Base-by-base conservation (phyloP, 1,140 invertebrate genomes). In the Brachystomella parvula region DNA sequence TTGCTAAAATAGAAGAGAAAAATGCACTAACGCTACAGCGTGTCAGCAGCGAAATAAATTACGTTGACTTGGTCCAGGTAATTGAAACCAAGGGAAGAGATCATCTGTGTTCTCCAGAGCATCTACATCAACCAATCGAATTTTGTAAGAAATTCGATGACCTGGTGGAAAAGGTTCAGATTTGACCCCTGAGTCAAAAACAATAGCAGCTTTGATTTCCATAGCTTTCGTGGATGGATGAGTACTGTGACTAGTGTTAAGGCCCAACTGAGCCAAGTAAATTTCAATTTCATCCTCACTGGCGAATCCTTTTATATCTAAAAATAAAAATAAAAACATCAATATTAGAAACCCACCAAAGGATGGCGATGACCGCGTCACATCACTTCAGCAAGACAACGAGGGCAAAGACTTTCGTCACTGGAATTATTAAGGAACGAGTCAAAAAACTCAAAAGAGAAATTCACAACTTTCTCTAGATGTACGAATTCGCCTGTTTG, bases 81-180 rank as follows among this genome's bases (percentile, higher is more conserved):
- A 75, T 71, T 87, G 85, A 74, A 86, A 87, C n/a, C 85, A 64
- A 6, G 87, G 86, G 77, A 84, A 89, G 33, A 84, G 76, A 15
- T 84, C 77, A 71, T 86, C 81, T 1, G 86, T 89, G 61, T 80
- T 77, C 26, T 57, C 28, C 44, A 56, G 1, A 15, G 29, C 9
- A 53, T 47, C 49, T 15, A 66, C 19, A 56, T 71, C 67, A 2
- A 63, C 49, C 47, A 69, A 24, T 17, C 69, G 26, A 59, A 71
- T 68, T 61, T 67, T 73, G 35, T 73, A 73, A 19, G 63, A 35
- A 58, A 70, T 39, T 2, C 32, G 49, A 9, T 29, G 24, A 28
- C 57, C 32, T 0, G 12, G 21, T 9, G 12, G 6, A 29, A 31
- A 61, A 31, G 12, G 6, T 24, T 21, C 17, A 44, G 28, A n/a